Evolutionary conservation across 2,113 vertebrate species (phyloP).

Genomic region (human): GRCh38 chr16:51080501-51081000

Average conservation of each 20-base stretch:
- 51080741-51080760: constrained; percentile 12
- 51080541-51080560: constrained; percentile 19
- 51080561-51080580: no score
- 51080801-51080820: constrained; percentile 3
- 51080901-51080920: background rate
- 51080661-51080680: no score
- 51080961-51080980: background rate
- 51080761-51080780: background rate
- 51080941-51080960: background rate
- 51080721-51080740: background rate
- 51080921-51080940: background rate
- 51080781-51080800: background rate
- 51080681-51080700: constrained; percentile 29
- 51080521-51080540: background rate
- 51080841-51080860: background rate
- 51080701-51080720: background rate
- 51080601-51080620: no score
- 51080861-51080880: constrained; percentile 1
- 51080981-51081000: background rate
- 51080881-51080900: background rate
- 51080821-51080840: background rate
- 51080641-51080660: no score
- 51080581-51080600: no score
- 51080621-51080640: no score
- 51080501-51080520: constrained; percentile 23